Evolutionary conservation across 2,888 invertebrate species (phyloP).

Genomic region (Candidula unifasciata): DNA sequence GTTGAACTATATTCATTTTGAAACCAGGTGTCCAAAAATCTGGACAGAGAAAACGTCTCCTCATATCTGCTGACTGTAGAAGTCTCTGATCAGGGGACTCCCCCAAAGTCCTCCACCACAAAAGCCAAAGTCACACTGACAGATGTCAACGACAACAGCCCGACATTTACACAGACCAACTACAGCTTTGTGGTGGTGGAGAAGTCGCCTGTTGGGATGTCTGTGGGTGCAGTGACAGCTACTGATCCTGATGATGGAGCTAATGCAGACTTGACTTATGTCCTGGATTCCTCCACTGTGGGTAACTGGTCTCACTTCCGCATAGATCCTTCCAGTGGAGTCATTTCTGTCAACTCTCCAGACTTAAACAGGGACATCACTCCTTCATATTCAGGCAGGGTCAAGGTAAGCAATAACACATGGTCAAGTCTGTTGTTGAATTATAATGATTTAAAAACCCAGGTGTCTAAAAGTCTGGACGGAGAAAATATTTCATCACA

Average conservation of each 20-base stretch:
- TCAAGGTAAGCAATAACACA: slow-evolving; percentile 53
- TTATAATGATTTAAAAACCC: slow-evolving; percentile 5
- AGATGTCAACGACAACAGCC: slow-evolving; percentile 71
- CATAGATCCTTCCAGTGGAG: slow-evolving; percentile 44
- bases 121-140: slow-evolving; percentile 63
- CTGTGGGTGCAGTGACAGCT: slow-evolving; percentile 60
- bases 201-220: slow-evolving; percentile 58
- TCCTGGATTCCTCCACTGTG: slow-evolving; percentile 60
- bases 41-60: slow-evolving; percentile 68
- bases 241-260: slow-evolving; percentile 43
- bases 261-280: slow-evolving; percentile 59
- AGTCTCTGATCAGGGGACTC: slow-evolving; percentile 63
- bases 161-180: slow-evolving; percentile 57
- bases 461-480: slow-evolving; percentile 63
- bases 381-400: slow-evolving; percentile 57
- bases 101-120: slow-evolving; percentile 56
- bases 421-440: too few relatives aligned
- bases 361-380: slow-evolving; percentile 64
- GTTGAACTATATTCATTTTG: background rate
- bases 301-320: slow-evolving; percentile 55
- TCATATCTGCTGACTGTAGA: slow-evolving; percentile 61
- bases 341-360: slow-evolving; percentile 48
- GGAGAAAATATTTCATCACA: slow-evolving; percentile 65
- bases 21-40: slow-evolving; percentile 56
- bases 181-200: slow-evolving; percentile 64